Base-by-base conservation (phyloP, 2,888 invertebrate genomes). In the Coenonympha glycerion region DNA sequence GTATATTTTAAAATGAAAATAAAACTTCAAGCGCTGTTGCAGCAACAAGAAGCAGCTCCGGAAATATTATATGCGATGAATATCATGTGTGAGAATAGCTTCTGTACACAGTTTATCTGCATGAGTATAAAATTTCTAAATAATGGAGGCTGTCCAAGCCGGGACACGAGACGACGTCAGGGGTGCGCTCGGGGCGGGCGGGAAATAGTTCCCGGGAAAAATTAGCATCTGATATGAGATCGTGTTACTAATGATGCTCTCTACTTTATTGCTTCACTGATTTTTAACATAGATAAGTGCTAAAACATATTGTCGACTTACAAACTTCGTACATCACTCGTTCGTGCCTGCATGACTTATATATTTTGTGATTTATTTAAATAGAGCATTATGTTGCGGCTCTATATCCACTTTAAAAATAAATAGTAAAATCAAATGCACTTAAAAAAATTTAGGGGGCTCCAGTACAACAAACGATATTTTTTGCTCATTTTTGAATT, bases 201-300 rank as follows among this genome's bases (percentile, higher is more conserved):
- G 60, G 58, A 64, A 63, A 59, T 63, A 62, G 58, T 60, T 60
- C 60, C 63, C 56, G 61, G 73, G 75, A 78, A 65, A 64, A 66
- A 70, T 65, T 69, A 66, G 69, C 78, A 78, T 80, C 77, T 76
- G 49, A 77, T 76, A 78, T 80, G 76, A 72, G 59, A 67, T 65
- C 59, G 60, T 63, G 61, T 52, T 55, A 60, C 51, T 63, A 60
- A 67, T 67, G 64, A 60, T 67, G 74, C 74, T 77, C 66, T 77
- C 71, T 71, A 62, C 69, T 66, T 72, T 73, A 78, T 68, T 65
- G 69, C 62, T 52, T 39, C 15, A 64, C 42, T 31, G 30, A 8
- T 11, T 11, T n/a, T n/a, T n/a, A n/a, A n/a, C n/a, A n/a, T n/a
- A n/a, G n/a, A n/a, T n/a, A n/a, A n/a, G n/a, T n/a, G n/a, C n/a